Evolutionary conservation across 2,888 invertebrate genomes (phyloP), one percentile per base, ranked within the genome.

Genomic region (Chrysina gloriosa): DNA sequence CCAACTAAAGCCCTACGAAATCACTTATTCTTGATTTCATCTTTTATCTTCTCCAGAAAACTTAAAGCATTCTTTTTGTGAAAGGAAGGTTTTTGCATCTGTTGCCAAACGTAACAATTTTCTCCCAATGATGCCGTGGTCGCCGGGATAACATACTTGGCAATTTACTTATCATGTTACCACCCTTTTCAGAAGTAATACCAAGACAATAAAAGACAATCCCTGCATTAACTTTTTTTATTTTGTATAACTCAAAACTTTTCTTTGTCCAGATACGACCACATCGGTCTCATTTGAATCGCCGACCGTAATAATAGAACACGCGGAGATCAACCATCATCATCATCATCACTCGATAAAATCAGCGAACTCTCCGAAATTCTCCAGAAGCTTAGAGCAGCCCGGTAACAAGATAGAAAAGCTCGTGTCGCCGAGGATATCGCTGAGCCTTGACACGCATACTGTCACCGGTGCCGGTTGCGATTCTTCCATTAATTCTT

Each of bases 381-480:
- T 79, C 4, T 81, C 82, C 5, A 75, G 79, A 14, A 83, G 83
- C 73, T 81, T 83, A 72, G 83, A 83, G 67, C 81, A 82, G 42
- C 76, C 77, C 0, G 69, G 74, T 1, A 72, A 52, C 23, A 67
- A 67, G 54, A 56, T 65, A 11, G 75, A 77, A 19, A 78, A 74
- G 68, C 70, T 73, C 31, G 76, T 74, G 63, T 76, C 80, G 14
- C 80, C 82, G 25, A 74, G 82, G 54, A 79, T 81, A 78, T 77
- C 82, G 3, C 77, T 77, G 19, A 82, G 82, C 71, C 73, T 83
- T 45, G 82, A 82, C 48, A 75, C 73, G 29, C 68, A 65, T 19
- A 48, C 68, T 7, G 45, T 21, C 14, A 56, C 21, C 3, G 16
- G 19, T 1, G 7, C 63, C 21, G 68, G 65, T 7, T 56, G 61